Evolutionary conservation across 1,140 invertebrate genomes (phyloP).

Genomic region (Drosophila neocordata): DNA sequence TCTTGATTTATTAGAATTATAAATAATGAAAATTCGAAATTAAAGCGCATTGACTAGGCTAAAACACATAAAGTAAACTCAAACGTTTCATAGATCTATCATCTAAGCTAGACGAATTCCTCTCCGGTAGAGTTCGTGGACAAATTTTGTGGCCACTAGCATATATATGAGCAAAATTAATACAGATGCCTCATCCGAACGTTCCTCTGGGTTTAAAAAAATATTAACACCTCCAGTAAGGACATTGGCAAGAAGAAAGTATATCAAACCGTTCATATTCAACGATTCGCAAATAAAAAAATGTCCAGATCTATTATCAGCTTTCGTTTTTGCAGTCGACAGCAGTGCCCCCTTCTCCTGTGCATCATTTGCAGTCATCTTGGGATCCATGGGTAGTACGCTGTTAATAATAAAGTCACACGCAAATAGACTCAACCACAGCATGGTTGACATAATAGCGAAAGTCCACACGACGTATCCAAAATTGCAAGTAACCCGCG

Average conservation of each 20-base stretch:
- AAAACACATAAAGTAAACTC: conserved; percentile 19
- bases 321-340: neutral
- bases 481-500: conserved; percentile 60
- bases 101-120: conserved; percentile 59
- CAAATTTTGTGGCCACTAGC: conserved; percentile 46
- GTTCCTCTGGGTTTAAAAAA: conserved; percentile 51
- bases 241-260: conserved; percentile 65
- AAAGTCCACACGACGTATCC: conserved; percentile 57
- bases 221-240: conserved; percentile 69
- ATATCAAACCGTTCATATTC: conserved; percentile 60
- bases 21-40: neutral
- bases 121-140: conserved; percentile 40
- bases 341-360: conserved; percentile 44
- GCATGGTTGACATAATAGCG: conserved; percentile 37
- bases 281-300: conserved; percentile 56
- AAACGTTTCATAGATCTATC: conserved; percentile 16
- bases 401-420: conserved; percentile 51
- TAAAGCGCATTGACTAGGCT: neutral
- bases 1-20: neutral
- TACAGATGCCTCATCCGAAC: conserved; percentile 36
- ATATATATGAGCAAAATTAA: conserved; percentile 60
- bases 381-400: conserved; percentile 33
- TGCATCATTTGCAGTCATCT: neutral
- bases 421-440: conserved; percentile 38
- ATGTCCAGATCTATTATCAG: neutral